These are phyloP conservation scores for Teleogryllus occipitalis DNA, from an alignment of 1,140 invertebrate species.

Conservation along the genomic window DNA sequence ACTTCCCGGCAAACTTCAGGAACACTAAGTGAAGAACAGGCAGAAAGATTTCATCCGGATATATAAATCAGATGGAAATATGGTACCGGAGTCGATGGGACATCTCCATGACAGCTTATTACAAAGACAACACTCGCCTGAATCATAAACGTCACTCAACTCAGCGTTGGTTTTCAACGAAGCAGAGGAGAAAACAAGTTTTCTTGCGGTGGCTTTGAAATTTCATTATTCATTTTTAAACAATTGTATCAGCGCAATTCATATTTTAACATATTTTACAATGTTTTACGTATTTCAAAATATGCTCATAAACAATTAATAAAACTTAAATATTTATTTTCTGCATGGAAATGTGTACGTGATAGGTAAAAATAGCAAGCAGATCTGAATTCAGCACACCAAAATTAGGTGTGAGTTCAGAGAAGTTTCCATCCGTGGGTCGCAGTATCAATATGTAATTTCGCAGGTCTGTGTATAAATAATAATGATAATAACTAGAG, in stretches of 20 bases:
- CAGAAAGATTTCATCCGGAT: background rate
- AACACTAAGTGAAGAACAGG: no score
- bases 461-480: constrained; percentile 7
- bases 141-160: background rate
- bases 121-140: background rate
- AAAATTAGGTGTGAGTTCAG: background rate
- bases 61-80: background rate
- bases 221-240: background rate
- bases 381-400: background rate
- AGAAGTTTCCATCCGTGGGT: no score
- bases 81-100: background rate
- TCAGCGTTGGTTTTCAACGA: constrained; percentile 8
- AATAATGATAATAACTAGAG: no score
- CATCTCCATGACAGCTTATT: background rate
- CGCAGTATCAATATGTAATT: background rate
- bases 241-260: background rate
- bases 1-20: background rate
- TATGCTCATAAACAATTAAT: no score
- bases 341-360: background rate
- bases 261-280: no score
- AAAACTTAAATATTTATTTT: no score
- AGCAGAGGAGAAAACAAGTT: background rate
- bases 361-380: no score
- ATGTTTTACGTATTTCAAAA: no score
- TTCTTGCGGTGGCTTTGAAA: background rate